Percentiles rank a stretch among this genome's conserved stretches.
Evolutionary conservation across 1,140 invertebrate species (phyloP).

Genomic region (Adoxophyes honmai): DNA sequence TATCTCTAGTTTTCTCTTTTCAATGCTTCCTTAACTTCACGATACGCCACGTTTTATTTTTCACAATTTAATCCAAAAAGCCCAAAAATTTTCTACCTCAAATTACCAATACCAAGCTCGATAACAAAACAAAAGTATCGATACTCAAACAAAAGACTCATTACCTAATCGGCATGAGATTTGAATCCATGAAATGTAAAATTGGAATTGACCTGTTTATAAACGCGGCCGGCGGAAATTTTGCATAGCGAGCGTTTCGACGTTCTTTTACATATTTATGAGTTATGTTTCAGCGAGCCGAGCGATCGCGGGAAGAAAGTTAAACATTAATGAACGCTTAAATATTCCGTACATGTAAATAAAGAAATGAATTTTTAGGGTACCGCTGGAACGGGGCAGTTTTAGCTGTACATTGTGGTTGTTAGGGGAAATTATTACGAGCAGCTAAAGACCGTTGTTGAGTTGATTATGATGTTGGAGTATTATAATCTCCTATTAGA

Average conservation of each 20-base stretch:
- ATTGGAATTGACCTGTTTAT: constrained; percentile 58
- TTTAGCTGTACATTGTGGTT: neutral
- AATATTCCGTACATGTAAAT: constrained; percentile 71
- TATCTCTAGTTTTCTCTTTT: too few species aligned
- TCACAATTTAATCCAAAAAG: too few species aligned
- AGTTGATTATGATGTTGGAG: too few species aligned
- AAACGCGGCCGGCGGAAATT: constrained; percentile 43
- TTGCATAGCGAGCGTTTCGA: constrained; percentile 54
- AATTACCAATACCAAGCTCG: too few species aligned
- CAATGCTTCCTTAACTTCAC: too few species aligned
- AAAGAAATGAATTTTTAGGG: constrained; percentile 63
- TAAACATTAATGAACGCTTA: constrained; percentile 72
- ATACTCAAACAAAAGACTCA: neutral
- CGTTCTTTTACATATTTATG: constrained; percentile 71
- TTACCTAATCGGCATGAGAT: constrained; percentile 26
- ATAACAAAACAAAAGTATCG: too few species aligned
- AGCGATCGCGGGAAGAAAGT: constrained; percentile 65
- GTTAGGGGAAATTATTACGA: neutral
- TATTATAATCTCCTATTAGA: too few species aligned
- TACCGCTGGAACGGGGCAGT: neutral
- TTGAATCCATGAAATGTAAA: constrained; percentile 46
- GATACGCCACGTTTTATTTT: too few species aligned
- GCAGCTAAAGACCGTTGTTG: neutral
- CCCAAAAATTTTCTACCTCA: too few species aligned
- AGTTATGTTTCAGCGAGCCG: constrained; percentile 55